A percentile compares a stretch with the other conserved stretches of the same genome.
phyloP scores from a whole-genome alignment of 2,113 vertebrate species.

The Perognathus longimembris region DNA sequence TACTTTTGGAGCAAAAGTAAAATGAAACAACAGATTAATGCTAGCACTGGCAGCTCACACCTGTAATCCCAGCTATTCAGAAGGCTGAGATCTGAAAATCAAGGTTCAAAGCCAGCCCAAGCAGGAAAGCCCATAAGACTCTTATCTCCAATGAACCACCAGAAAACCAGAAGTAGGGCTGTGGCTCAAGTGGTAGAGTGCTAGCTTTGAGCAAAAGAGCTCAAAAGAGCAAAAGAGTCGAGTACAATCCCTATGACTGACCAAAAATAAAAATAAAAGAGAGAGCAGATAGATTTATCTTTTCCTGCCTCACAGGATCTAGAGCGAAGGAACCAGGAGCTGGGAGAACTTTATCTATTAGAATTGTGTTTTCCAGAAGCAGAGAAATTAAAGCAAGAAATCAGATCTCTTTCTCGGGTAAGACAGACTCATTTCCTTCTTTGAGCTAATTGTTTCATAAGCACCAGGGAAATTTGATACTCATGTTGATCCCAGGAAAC shows the following conservation, averaged over 20 bases:
- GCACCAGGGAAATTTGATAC: background rate
- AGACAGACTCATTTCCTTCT: background rate
- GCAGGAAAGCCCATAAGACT: no score
- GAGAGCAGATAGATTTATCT: background rate
- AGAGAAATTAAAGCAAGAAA: slow-evolving; percentile 84
- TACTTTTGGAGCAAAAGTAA: background rate
- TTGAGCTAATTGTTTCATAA: background rate
- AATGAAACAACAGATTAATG: background rate
- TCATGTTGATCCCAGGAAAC: background rate
- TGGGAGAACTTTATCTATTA: slow-evolving; percentile 89
- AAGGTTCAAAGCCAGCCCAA: no score
- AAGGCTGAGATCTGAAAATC: no score
- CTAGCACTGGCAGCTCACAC: background rate
- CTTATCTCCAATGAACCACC: no score
- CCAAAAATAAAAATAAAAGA: background rate
- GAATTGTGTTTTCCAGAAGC: slow-evolving; percentile 87
- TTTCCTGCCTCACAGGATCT: slow-evolving; percentile 84
- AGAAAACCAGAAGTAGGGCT: no score
- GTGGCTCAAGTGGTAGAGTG: no score
- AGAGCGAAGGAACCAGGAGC: slow-evolving; percentile 87
- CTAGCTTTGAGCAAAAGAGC: no score
- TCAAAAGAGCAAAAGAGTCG: no score
- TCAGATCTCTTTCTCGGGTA: slow-evolving; percentile 86
- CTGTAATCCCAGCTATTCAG: no score
- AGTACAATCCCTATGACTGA: no score